Base-by-base conservation (phyloP, 2,797 vertebrate genomes). In the Clarias platycephalus region DNA sequence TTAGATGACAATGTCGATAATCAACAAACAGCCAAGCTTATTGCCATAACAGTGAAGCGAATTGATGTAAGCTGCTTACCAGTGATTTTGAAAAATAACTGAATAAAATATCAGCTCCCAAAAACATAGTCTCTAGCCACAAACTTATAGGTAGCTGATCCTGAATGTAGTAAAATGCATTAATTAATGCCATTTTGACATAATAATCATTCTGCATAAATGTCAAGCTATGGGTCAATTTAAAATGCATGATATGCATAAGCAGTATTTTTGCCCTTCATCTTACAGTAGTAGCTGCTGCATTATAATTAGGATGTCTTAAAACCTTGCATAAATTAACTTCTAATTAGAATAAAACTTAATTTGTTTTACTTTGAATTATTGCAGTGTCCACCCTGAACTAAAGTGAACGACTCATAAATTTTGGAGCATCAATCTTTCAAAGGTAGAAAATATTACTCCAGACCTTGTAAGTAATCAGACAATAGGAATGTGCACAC, bases 11-110 rank as follows among this genome's bases (percentile, higher is more conserved):
- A 89, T 87, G 88, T 88, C 84, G 86, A 82, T 85, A 89, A 90
- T 93, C 91, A 85, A 91, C 91, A 91, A 89, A 83, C 74, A 88
- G 77, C 86, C 86, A 77, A 87, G 86, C 84, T 85, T 86, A 89
- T 93, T 92, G 92, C 88, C 91, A 88, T 88, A 88, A 90, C 88
- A 90, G 89, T 90, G 89, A 90, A 92, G 88, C 90, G 90, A 90
- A 91, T 93, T 93, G 92, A 91, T 85, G 82, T 13, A 85, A 76
- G 81, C 88, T 78, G 64, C 90, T 90, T 86, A 85, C 88, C 88
- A 90, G 88, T 82, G 80, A 88, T 60, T 91, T 91, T 86, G 91
- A 91, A 91, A 68, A 86, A 88, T 83, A 84, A 66, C 84, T 68
- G 71, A 88, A 91, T 88, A 86, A 87, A 90, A 91, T 67, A 80